Base-by-base conservation (phyloP, 2,888 invertebrate genomes). In the Neocrepidodera transversa region DNA sequence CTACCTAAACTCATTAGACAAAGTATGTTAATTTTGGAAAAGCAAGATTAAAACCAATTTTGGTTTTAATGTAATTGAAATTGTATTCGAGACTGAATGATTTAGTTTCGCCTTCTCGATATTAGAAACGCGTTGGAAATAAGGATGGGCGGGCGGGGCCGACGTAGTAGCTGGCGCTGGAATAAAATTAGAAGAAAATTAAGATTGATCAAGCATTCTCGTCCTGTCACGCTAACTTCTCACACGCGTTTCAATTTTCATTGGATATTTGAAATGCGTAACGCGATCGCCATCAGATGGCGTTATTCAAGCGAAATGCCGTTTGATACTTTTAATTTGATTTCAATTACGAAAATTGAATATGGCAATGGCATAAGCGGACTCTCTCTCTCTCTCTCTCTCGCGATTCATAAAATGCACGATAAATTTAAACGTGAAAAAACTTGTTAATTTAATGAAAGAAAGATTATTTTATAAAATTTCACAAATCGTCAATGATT, bases 181-280 rank as follows among this genome's bases (percentile, higher is more conserved):
- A 48, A 40, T 18, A 40, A 14, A 48, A 55, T 55, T 48, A 55
- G 32, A 55, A 48, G 28, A 13, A 55, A 55, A 55, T 55, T 55
- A 48, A 55, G 55, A 55, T 55, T 55, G 55, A 55, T 55, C 55
- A 48, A 55, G 55, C 38, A 40, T 55, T 17, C n/a, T n/a, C n/a
- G n/a, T 26, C 28, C 28, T 55, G 48, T 55, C 55, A 40, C 55
- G 30, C 28, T 54, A 54, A 54, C 45, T n/a, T n/a, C n/a, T n/a
- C n/a, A n/a, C n/a, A n/a, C 40, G 40, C 16, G 35, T 26, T 13
- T 48, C 55, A 40, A 18, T 48, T 48, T 28, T 47, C 40, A 30
- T 2, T 10, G 30, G 30, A 2, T 30, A 5, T 10, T 30, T 30
- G 30, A 30, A 30, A 30, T 30, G 3, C 30, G 30, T 30, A 30